phyloP scores from a whole-genome alignment of 2,113 vertebrate species.

The Campylorhamphus procurvoides region DNA sequence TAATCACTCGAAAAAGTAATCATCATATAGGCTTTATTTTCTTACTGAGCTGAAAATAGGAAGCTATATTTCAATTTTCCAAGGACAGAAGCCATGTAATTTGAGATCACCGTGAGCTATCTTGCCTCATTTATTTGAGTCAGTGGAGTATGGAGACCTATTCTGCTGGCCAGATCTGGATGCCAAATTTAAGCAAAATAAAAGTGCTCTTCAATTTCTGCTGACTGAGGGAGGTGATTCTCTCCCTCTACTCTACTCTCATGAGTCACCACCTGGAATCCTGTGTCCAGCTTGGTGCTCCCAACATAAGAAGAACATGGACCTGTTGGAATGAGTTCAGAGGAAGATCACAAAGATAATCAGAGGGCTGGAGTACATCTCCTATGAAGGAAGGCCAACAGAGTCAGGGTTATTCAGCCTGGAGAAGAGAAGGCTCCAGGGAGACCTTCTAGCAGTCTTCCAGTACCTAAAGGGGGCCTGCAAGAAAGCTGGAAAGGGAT shows the following conservation, averaged over 20 bases:
- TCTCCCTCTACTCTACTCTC: neutral
- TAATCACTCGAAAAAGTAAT: neutral
- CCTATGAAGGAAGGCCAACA: neutral
- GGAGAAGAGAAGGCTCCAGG: neutral
- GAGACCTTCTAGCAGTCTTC: neutral
- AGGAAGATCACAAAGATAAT: neutral
- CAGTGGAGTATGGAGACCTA: neutral
- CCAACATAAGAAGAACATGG: neutral
- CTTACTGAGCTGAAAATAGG: neutral
- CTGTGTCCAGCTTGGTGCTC: neutral
- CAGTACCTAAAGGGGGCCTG: neutral
- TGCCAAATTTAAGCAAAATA: neutral
- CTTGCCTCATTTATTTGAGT: neutral
- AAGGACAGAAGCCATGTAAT: neutral
- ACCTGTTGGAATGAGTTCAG: neutral
- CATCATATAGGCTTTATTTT: neutral
- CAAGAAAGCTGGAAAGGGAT: neutral
- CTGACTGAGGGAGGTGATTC: neutral
- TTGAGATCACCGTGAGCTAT: neutral
- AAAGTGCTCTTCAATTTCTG: neutral
- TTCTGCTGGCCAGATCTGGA: neutral
- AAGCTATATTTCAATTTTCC: neutral
- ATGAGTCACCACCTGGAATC: neutral
- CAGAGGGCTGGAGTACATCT: neutral
- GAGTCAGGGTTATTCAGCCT: neutral